A percentile compares a stretch with the other conserved stretches of the same genome.
These are phyloP conservation scores for Anser cygnoides DNA, from an alignment of 2,113 vertebrate genomes.

Conservation along the genomic window DNA sequence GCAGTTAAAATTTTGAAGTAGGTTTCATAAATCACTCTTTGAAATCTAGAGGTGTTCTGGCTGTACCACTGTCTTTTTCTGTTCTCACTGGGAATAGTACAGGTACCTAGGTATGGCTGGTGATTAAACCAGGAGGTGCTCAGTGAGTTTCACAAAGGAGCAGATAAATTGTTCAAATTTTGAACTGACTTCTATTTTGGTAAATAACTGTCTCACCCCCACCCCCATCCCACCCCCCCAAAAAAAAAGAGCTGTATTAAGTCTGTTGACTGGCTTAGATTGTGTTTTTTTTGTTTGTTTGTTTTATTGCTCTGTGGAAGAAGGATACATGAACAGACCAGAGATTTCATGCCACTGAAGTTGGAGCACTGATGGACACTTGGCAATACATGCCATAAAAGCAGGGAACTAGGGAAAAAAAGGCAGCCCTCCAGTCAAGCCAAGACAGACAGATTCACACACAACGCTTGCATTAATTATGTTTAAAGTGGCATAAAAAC, in stretches of 20 bases:
- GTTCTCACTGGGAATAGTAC: background rate
- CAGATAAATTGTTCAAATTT: background rate
- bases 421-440: background rate
- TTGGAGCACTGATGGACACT: background rate
- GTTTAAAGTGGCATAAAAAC: background rate
- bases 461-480: background rate
- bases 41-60: background rate
- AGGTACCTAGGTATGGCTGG: background rate
- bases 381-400: background rate
- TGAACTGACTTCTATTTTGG: background rate
- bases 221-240: too few relatives aligned
- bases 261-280: background rate
- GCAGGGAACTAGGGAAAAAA: background rate
- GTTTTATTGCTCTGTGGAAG: background rate
- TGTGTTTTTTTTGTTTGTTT: background rate
- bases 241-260: background rate
- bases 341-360: background rate
- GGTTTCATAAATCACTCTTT: background rate
- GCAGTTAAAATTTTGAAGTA: background rate
- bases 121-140: background rate
- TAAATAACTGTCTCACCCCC: background rate
- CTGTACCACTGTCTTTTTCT: background rate
- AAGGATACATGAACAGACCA: background rate
- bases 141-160: background rate
- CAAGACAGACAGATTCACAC: background rate